These are phyloP conservation scores for Bombus superbus DNA, from an alignment of 1,140 invertebrate species.

Conservation along the genomic window DNA sequence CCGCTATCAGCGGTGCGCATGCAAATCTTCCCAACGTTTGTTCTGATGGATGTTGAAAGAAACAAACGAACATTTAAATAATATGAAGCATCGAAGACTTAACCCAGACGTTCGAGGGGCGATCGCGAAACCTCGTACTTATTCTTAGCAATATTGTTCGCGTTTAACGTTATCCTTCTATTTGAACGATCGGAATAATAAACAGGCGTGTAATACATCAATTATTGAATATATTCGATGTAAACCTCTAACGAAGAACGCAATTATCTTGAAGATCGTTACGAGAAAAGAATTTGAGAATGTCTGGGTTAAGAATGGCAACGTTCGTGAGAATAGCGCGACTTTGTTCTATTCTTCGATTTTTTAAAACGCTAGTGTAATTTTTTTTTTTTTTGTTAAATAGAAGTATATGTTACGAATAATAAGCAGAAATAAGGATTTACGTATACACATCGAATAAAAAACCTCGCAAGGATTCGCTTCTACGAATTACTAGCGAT, in stretches of 20 bases:
- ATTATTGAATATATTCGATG: too few relatives aligned
- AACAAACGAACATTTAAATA: neutral
- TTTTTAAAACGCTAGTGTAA: too few relatives aligned
- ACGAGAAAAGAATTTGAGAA: neutral
- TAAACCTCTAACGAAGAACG: too few relatives aligned
- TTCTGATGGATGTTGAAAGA: neutral
- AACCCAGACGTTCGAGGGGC: neutral
- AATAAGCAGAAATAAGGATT: too few relatives aligned
- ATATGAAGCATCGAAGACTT: neutral
- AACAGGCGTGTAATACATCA: neutral
- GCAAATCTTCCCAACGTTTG: neutral
- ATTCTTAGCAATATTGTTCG: neutral
- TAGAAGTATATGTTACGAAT: too few relatives aligned
- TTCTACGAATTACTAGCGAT: too few relatives aligned
- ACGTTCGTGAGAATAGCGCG: too few relatives aligned
- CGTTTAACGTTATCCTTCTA: neutral
- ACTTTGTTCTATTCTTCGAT: too few relatives aligned
- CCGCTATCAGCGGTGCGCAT: conserved; percentile 67
- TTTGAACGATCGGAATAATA: neutral
- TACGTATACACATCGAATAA: too few relatives aligned
- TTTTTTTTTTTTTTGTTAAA: too few relatives aligned
- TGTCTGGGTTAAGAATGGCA: fast-evolving
- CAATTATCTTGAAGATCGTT: neutral
- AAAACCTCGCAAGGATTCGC: too few relatives aligned
- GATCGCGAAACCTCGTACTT: neutral